Base-by-base conservation (phyloP, 2,797 vertebrate species). In the Gallinago nigripennis region DNA sequence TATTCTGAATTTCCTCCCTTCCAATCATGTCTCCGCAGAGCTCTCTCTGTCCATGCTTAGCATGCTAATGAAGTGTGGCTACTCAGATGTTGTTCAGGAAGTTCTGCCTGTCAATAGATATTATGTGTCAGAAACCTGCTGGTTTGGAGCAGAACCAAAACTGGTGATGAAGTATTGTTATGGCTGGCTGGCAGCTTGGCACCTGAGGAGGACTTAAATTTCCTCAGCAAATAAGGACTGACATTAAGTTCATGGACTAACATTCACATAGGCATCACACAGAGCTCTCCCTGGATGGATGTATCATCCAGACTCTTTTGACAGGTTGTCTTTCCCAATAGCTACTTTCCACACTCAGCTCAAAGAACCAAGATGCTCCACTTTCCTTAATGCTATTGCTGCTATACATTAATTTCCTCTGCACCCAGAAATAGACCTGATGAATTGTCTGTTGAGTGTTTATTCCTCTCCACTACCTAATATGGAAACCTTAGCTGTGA, bases 111-210 rank as follows among this genome's bases (percentile, higher is more conserved):
- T 94, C 86, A 75, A 57, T 70, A 10, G 35, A 10, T n/a, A 57
- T 73, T 64, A 33, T 2, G 11, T 1, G 3, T 80, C 60, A 92
- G 83, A 95, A 94, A 93, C 35, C 37, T 68, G 53, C 33, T 84
- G 12, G 53, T 72, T 77, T 90, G 95, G 80, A 96, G 60, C 53
- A 82, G 80, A 61, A 88, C 19, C 77, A 90, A 91, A 92, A 93
- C 21, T 31, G 41, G 17, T 70, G 45, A 31, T 85, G 80, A 71
- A 6, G 2, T 50, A 80, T 71, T 13, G 2, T 84, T 64, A 35
- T 1, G 13, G 60, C 48, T 86, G 48, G 48, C 51, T 86, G 63
- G 60, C 33, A 90, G 58, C 21, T 46, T 94, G 73, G 77, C 70
- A 86, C 63, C 43, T 61, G 77, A 51, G 3, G 3, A 60, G n/a